phyloP scores from a whole-genome alignment of 2,888 invertebrate species.

The Deladenus siricidicola region DNA sequence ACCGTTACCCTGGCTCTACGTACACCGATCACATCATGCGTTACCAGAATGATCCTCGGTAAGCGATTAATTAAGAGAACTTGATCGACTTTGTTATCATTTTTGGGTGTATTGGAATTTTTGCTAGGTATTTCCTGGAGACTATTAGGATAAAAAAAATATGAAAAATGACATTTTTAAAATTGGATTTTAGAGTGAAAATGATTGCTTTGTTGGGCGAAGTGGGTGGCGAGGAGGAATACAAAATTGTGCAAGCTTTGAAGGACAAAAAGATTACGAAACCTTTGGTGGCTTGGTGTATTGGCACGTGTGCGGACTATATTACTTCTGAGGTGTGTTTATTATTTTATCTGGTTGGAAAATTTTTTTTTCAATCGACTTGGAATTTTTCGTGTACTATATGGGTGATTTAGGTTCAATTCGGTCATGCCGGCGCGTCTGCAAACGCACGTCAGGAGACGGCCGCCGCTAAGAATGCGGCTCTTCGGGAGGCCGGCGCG shows the following conservation, averaged over 20 bases:
- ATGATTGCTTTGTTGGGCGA: constrained; percentile 90
- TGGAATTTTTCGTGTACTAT: background rate
- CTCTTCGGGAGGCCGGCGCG: constrained; percentile 74
- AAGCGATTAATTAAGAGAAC: too few relatives aligned
- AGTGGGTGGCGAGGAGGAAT: constrained; percentile 96
- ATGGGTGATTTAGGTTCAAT: constrained; percentile 68
- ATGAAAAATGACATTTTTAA: background rate
- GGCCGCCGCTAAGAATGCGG: constrained; percentile 81
- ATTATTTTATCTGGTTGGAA: background rate
- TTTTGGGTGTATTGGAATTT: too few relatives aligned
- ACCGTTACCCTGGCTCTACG: constrained; percentile 88
- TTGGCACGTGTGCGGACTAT: constrained; percentile 66
- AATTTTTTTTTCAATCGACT: background rate
- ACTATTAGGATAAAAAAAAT: too few relatives aligned
- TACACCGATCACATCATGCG: constrained; percentile 94
- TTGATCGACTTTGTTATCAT: too few relatives aligned
- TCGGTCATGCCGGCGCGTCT: constrained; percentile 97
- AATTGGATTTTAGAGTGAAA: constrained; percentile 61
- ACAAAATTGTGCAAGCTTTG: constrained; percentile 83
- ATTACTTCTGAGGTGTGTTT: constrained; percentile 57
- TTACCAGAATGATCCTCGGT: constrained; percentile 62
- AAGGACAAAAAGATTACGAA: constrained; percentile 71
- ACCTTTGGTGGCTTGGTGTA: constrained; percentile 96
- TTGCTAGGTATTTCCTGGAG: too few relatives aligned
- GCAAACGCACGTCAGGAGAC: constrained; percentile 89